Base-by-base conservation (phyloP, 2,888 invertebrate genomes). In the Invenusta paracnida region DNA sequence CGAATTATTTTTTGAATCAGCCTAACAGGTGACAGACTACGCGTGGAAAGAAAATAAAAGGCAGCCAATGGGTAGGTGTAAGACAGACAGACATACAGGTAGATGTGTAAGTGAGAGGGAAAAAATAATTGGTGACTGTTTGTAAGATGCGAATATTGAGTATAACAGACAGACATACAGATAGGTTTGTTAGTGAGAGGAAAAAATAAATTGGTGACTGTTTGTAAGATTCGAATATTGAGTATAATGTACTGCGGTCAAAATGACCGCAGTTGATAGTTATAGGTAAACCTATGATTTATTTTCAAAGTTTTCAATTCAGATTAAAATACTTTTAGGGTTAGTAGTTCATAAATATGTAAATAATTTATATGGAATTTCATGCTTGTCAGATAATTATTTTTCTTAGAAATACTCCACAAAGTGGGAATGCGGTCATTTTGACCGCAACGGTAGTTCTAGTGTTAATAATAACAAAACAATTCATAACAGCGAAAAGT, bases 51-150 rank as follows among this genome's bases (percentile, higher is more conserved):
- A 73, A 73, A 73, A 23, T 73, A 73, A 73, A 25, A 73, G 73
- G 73, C 73, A 73, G 73, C 73, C 73, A 73, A 2, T 73, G 73
- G 73, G 73, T 73, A 73, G 73, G 73, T 73, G 73, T 73, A 23
- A 73, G 73, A 73, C 73, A 73, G 73, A 73, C 11, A 73, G 25
- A n/a, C 25, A 73, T n/a, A 73, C 73, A 73, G 11, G 25, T 73
- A 73, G 73, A 5, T 73, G 73, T 73, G 25, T 73, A 73, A 73
- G 73, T 13, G 73, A 73, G 73, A 73, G 73, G 73, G 73, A 73
- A 73, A 73, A 73, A 73, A 13, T 2, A 73, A 73, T 73, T 73
- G 73, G 73, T 73, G 17, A 73, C 73, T 73, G 73, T 73, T 73
- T 73, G 73, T 73, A 73, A 5, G 73, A 73, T 73, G 73, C 73